Conservation (phyloP, 2,113 vertebrate genomes). For the Butorides virescens region DNA sequence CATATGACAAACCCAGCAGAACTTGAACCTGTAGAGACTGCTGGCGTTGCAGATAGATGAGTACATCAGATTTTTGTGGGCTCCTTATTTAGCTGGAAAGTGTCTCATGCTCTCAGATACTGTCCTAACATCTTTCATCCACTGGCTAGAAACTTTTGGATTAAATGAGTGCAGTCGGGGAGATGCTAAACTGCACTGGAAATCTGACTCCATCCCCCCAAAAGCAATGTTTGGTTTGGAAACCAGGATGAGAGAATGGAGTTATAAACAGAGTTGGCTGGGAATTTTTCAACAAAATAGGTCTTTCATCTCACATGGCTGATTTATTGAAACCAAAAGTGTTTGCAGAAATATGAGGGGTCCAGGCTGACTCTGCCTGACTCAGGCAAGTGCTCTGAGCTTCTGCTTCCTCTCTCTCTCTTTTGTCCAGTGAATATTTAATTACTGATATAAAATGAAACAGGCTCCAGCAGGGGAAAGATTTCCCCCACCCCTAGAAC, state of each 20-base stretch:
- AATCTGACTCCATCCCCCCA: conserved; percentile 8
- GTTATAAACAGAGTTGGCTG: conserved; percentile 51
- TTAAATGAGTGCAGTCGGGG: not conserved
- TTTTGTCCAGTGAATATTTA: conserved; percentile 19
- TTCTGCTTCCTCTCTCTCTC: not conserved
- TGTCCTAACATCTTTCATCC: not conserved
- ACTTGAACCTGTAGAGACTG: not conserved
- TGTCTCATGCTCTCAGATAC: not conserved
- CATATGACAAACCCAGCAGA: conserved; percentile 10
- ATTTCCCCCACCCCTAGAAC: not conserved
- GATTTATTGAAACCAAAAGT: conserved; percentile 46
- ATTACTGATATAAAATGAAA: conserved; percentile 9
- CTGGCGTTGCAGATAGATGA: not conserved
- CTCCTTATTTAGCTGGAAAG: not conserved
- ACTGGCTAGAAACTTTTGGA: not conserved
- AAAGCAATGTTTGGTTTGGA: conserved; percentile 52
- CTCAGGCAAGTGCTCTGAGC: not conserved
- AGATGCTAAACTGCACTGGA: conserved; percentile 20
- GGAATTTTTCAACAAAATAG: conserved; percentile 28
- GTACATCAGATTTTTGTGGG: not conserved
- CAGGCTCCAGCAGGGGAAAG: not conserved
- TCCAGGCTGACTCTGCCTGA: not conserved
- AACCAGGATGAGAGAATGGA: conserved; percentile 21
- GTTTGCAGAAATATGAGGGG: not conserved
- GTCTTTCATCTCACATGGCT: conserved; percentile 27